Conservation (phyloP, 2,113 vertebrate species). For the Indicator indicator region DNA sequence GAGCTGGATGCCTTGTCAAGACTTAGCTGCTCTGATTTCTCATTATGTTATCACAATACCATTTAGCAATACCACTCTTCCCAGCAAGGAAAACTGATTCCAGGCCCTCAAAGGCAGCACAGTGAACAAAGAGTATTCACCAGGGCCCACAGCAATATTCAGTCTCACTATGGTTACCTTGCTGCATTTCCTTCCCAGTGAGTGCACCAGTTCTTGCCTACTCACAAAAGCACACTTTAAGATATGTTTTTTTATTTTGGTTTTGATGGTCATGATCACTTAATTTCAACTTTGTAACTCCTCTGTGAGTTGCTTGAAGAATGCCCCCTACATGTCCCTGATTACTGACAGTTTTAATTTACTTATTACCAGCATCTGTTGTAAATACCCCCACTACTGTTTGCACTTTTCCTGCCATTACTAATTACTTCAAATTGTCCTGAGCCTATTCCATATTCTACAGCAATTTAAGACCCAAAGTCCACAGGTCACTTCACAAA, state of each 20-base stretch:
- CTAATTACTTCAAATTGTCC: background rate
- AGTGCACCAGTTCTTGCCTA: background rate
- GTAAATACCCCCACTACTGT: background rate
- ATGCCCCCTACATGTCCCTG: rapidly evolving
- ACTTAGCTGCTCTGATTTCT: constrained; percentile 53
- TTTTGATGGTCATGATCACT: background rate
- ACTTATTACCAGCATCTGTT: background rate
- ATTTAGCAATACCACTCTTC: constrained; percentile 46
- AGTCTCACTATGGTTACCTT: background rate
- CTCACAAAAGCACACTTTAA: background rate
- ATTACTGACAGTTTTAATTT: background rate
- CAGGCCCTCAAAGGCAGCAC: background rate
- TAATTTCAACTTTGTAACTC: background rate
- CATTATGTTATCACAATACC: constrained; percentile 43
- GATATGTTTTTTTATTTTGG: background rate
- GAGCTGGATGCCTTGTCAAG: constrained; percentile 9
- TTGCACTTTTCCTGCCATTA: background rate
- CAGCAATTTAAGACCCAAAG: background rate
- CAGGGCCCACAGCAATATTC: background rate
- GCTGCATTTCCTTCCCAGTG: background rate
- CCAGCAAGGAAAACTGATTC: background rate
- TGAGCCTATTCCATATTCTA: background rate
- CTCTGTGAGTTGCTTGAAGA: background rate
- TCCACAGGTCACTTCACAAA: background rate
- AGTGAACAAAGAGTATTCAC: background rate